Evolutionary conservation across 92 coral and sea anemone species (phyloP).

Genomic region (Paragorgia papillata): DNA sequence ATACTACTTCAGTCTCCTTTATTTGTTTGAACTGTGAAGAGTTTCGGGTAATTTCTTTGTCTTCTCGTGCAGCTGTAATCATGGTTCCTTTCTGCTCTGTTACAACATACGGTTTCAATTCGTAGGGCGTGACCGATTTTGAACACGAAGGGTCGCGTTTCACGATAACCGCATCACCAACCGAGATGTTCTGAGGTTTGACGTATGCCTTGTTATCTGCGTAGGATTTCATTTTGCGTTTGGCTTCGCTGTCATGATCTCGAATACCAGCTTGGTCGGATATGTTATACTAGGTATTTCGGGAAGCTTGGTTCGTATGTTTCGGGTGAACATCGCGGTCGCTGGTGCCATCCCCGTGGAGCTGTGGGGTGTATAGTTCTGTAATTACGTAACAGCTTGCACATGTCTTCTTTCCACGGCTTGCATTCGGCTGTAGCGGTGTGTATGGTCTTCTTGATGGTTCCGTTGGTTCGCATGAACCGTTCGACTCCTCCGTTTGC

Average conservation of each 20-base stretch:
- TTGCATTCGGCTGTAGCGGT: conserved; percentile 50
- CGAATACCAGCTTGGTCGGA: conserved; percentile 27
- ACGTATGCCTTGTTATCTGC: conserved; percentile 56
- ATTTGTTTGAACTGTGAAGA: conserved; percentile 23
- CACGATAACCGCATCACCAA: conserved; percentile 57
- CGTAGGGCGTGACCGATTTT: conserved; percentile 52
- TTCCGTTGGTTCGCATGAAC: conserved; percentile 57
- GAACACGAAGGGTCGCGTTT: conserved; percentile 40
- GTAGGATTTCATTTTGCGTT: conserved; percentile 60
- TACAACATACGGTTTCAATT: conserved; percentile 58
- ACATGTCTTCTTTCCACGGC: conserved; percentile 53
- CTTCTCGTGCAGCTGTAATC: conserved; percentile 44
- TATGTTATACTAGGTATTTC: neutral
- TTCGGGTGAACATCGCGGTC: conserved; percentile 54
- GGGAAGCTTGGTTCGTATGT: conserved; percentile 65
- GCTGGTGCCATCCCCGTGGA: conserved; percentile 62
- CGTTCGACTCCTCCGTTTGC: conserved; percentile 70
- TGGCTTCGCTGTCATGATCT: conserved; percentile 44
- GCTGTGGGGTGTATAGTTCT: conserved; percentile 72
- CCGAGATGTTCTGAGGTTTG: conserved; percentile 40
- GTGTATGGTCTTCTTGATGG: conserved; percentile 54
- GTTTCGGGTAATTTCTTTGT: conserved; percentile 13
- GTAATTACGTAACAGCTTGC: conserved; percentile 57
- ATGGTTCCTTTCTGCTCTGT: conserved; percentile 60
- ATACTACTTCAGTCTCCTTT: neutral